These are phyloP conservation scores for Chinchilla lanigera DNA, from an alignment of 2,113 vertebrate species.

Conservation along the genomic window DNA sequence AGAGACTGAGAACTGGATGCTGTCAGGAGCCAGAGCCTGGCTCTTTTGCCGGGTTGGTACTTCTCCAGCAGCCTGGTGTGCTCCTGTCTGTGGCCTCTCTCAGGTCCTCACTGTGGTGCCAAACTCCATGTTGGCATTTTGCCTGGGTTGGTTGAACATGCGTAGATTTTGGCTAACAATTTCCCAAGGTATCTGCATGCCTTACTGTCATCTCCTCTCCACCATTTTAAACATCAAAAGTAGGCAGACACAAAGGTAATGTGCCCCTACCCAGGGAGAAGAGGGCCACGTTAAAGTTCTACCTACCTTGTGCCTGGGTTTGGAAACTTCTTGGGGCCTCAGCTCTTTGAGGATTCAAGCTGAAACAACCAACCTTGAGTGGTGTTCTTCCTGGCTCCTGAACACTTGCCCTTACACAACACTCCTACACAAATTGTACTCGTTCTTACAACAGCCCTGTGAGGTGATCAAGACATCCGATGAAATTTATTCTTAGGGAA, in stretches of 20 bases:
- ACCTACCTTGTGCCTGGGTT: not conserved
- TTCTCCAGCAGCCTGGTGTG: not conserved
- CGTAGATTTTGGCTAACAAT: not conserved
- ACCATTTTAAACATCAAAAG: constrained; percentile 6
- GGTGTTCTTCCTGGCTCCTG: not conserved
- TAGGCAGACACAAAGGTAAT: not conserved
- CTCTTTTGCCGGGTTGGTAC: not conserved
- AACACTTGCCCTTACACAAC: not conserved
- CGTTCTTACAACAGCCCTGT: not conserved
- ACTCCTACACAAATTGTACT: not conserved
- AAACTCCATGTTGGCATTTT: not conserved
- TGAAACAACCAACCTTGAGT: not conserved
- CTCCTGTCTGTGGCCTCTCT: not conserved
- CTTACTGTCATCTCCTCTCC: not conserved
- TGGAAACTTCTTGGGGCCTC: not conserved
- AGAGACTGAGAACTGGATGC: not conserved
- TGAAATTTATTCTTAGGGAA: not conserved
- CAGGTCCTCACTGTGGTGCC: not conserved
- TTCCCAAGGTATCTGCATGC: not conserved
- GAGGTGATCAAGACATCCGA: not conserved
- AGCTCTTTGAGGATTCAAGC: not conserved
- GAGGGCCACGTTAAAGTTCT: not conserved
- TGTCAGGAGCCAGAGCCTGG: not conserved
- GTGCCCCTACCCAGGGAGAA: not conserved
- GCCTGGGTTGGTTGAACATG: not conserved